Conservation (phyloP, 2,113 vertebrate genomes). For the Apodemus speciosus region DNA sequence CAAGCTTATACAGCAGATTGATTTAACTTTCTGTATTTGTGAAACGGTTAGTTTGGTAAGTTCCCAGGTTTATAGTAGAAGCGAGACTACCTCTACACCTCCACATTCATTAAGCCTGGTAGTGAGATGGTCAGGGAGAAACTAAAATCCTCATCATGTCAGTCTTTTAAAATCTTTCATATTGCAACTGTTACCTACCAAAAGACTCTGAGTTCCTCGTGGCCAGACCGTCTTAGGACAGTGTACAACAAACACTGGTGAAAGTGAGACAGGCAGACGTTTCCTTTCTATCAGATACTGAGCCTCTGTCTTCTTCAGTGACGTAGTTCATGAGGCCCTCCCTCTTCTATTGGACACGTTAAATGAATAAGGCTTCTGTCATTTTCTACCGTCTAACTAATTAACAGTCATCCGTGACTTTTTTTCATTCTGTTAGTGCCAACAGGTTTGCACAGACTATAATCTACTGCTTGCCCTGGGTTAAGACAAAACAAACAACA, state of each 20-base stretch:
- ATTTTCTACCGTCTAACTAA: slow-evolving; percentile 41
- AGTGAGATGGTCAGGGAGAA: not conserved
- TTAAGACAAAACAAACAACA: not conserved
- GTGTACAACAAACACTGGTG: not conserved
- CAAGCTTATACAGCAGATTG: not conserved
- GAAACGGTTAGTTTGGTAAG: not conserved
- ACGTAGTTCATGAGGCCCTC: not conserved
- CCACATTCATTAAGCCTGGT: not conserved
- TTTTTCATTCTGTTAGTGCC: not conserved
- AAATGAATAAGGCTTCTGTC: not conserved
- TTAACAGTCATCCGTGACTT: slow-evolving; percentile 9
- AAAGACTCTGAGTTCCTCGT: not conserved
- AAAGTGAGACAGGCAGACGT: not conserved
- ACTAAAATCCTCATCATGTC: not conserved
- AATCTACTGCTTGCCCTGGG: not conserved
- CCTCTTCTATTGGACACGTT: not conserved
- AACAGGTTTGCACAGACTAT: not conserved
- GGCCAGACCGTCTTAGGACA: not conserved
- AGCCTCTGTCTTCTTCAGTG: not conserved
- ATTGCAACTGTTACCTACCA: not conserved
- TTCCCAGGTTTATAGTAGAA: not conserved
- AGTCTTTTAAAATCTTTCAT: not conserved
- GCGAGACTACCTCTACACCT: not conserved
- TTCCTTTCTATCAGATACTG: not conserved
- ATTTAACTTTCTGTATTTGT: not conserved